phyloP scores from a whole-genome alignment of 2,113 vertebrate species.

The Apodemus speciosus region DNA sequence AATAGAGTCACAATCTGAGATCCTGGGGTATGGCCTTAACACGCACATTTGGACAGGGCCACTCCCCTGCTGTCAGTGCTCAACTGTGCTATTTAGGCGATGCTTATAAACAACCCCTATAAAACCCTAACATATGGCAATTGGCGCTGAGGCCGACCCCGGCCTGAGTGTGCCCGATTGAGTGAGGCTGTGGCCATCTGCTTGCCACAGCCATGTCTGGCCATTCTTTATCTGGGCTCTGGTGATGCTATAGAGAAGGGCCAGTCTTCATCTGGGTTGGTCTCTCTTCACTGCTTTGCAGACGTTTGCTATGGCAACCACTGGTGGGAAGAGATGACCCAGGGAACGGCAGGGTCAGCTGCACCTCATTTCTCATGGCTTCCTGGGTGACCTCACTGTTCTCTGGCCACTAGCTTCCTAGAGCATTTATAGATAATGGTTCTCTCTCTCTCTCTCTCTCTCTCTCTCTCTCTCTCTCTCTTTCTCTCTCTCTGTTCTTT shows the following conservation, averaged over 20 bases:
- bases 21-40: neutral
- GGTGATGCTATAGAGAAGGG: neutral
- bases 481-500: neutral
- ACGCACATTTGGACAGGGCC: neutral
- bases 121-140: neutral
- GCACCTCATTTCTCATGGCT: neutral
- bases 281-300: neutral
- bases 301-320: slow-evolving; percentile 12
- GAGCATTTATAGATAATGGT: neutral
- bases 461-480: too few relatives aligned
- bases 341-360: neutral
- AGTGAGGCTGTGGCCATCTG: neutral
- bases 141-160: neutral
- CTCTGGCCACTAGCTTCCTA: neutral
- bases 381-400: neutral
- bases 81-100: neutral
- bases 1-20: neutral
- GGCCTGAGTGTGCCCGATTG: neutral
- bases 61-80: neutral
- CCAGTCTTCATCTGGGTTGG: neutral
- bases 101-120: neutral
- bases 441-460: too few relatives aligned
- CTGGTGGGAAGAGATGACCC: neutral
- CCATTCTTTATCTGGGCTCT: neutral
- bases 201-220: neutral